Conservation (phyloP, 64 coral and sea anemone genomes). For the Pocillopora verrucosa region DNA sequence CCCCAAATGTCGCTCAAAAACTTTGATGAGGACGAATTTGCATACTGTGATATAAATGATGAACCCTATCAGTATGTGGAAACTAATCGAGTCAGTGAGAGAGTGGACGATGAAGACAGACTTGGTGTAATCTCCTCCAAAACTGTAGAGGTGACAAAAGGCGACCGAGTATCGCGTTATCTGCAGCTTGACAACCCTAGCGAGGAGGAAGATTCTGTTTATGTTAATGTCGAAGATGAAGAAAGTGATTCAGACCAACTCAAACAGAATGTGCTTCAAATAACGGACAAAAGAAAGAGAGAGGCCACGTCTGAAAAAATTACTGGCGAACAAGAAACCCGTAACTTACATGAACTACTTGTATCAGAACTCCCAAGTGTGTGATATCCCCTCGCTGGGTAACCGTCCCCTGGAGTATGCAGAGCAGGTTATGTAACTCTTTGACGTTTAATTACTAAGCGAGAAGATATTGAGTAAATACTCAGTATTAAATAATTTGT, state of each 20-base stretch:
- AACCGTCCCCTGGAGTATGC: too few relatives aligned
- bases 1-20: background rate
- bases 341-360: too few relatives aligned
- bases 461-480: too few relatives aligned
- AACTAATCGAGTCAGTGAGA: background rate
- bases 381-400: too few relatives aligned
- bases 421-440: too few relatives aligned
- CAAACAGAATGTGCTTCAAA: background rate
- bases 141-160: background rate
- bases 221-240: background rate
- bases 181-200: slow-evolving; percentile 2
- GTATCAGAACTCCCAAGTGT: too few relatives aligned
- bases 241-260: background rate
- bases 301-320: background rate
- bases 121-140: background rate
- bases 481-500: too few relatives aligned
- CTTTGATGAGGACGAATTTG: background rate
- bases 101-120: background rate
- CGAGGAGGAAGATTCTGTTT: background rate
- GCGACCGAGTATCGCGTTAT: background rate
- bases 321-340: background rate
- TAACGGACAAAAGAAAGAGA: background rate
- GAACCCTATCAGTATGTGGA: background rate
- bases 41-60: too few relatives aligned
- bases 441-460: too few relatives aligned